Base-by-base conservation (phyloP, 2,113 vertebrate species). In the Erythrocebus patas region DNA sequence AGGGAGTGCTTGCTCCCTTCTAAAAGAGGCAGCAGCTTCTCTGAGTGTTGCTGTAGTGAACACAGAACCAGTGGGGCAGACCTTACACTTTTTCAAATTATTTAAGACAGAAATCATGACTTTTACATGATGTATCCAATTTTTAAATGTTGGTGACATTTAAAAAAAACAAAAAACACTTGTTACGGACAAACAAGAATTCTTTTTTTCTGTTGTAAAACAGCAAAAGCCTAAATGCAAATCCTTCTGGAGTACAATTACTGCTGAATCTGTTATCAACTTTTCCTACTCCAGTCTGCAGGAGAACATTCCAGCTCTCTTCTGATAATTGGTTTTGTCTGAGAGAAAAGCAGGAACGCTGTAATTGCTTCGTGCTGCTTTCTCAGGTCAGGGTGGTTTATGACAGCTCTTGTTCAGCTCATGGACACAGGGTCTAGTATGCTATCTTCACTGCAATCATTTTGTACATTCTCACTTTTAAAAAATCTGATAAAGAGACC, bases 1-100 rank as follows among this genome's bases (percentile, higher is more conserved):
- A 23, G 14, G 4, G 35, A 2, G 1, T 2, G 2, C 8, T 25
- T 8, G 0, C 17, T 48, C 11, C 13, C 57, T 16, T n/a, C 82
- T 27, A 32, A 22, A 17, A 64, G 55, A 23, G 35, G 14, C 4
- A 7, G 25, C 1, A 14, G n/a, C 50, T 66, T 75, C 52, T 40
- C 20, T 52, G 59, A 32, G 30, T 68, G 14, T 40, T 57, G 22
- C 5, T 30, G 38, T 2, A 52, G 14, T 8, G 57, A 81, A 35
- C 35, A 18, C 35, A 52, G 45, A 64, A 45, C 30, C 20, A 40
- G 18, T 5, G 23, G 6, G 30, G 23, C 43, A 55, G 86, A 52
- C 17, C 12, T 70, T 50, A 8, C 22, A 48, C 57, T 48, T 89
- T 79, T 89, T 64, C 17, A 73, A 57, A 92, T 16, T 48, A 75